Evolutionary conservation across 2,797 vertebrate genomes (phyloP).

Genomic region (Morelia viridis): DNA sequence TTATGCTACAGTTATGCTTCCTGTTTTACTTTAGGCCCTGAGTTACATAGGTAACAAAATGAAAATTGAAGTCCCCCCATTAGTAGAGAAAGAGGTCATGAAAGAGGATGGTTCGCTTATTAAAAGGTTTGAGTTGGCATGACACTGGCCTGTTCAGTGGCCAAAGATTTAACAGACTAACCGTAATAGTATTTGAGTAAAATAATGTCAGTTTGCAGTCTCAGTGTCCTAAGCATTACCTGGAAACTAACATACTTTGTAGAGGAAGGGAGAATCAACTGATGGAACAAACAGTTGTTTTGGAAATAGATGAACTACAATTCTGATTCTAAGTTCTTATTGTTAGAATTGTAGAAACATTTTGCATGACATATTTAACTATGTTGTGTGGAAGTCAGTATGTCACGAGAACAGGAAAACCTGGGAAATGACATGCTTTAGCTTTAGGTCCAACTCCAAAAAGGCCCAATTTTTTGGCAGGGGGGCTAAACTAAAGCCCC

Average conservation of each 20-base stretch:
- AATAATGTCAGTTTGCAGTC: not conserved
- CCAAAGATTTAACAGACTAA: slow-evolving; percentile 57
- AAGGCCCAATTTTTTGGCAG: not conserved
- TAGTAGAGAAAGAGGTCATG: slow-evolving; percentile 86
- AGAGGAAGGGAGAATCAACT: not conserved
- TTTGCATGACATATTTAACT: not conserved
- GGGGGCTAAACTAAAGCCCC: not conserved
- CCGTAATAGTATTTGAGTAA: slow-evolving; percentile 13
- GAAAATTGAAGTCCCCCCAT: slow-evolving; percentile 82
- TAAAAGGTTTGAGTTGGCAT: slow-evolving; percentile 89
- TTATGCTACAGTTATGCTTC: not conserved
- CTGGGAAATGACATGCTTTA: not conserved
- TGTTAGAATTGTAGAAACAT: not conserved
- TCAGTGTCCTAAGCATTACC: not conserved
- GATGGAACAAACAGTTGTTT: not conserved
- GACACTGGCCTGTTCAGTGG: slow-evolving; percentile 32
- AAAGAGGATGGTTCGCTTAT: slow-evolving; percentile 91
- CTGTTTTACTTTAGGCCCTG: slow-evolving; percentile 82
- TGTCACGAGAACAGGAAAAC: not conserved
- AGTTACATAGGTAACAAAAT: slow-evolving; percentile 85
- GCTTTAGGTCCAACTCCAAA: not conserved
- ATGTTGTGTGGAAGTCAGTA: not conserved
- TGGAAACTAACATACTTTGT: slow-evolving; percentile 31
- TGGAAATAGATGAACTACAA: not conserved
- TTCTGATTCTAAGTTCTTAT: not conserved